These are phyloP conservation scores for Neodontobutis hainanensis DNA, from an alignment of 2,113 vertebrate species.

Conservation along the genomic window DNA sequence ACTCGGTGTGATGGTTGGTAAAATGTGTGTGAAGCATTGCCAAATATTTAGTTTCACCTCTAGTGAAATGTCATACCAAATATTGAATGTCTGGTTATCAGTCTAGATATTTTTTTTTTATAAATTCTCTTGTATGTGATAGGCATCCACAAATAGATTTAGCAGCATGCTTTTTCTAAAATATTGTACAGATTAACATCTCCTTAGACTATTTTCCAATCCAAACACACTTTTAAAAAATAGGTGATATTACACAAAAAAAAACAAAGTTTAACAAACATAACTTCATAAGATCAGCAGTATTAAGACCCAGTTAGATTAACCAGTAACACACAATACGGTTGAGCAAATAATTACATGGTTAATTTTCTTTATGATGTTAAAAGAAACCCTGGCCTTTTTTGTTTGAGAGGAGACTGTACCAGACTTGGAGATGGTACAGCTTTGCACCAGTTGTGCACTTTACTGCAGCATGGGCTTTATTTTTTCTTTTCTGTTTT, in stretches of 20 bases:
- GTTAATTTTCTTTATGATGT: constrained; percentile 18
- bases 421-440: not conserved
- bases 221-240: too few relatives aligned
- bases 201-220: too few relatives aligned
- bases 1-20: constrained; percentile 8
- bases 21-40: constrained; percentile 42
- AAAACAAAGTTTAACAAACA: too few relatives aligned
- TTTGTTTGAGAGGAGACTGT: not conserved
- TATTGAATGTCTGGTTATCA: constrained; percentile 57
- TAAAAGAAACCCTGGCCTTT: not conserved
- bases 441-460: constrained; percentile 14
- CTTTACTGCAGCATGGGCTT: constrained; percentile 7
- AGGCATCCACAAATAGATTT: constrained; percentile 18
- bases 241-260: too few relatives aligned
- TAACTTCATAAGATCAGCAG: too few relatives aligned
- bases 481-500: constrained; percentile 33
- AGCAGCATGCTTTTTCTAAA: constrained; percentile 28
- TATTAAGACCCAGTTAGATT: too few relatives aligned
- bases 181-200: constrained; percentile 1
- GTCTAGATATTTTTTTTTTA: constrained; percentile 44
- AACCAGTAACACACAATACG: too few relatives aligned
- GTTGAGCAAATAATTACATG: not conserved
- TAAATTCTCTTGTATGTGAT: constrained; percentile 30
- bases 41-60: constrained; percentile 36
- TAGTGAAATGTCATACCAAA: constrained; percentile 17